A percentile compares a stretch with the other conserved stretches of the same genome.
phyloP scores from a whole-genome alignment of 2,888 invertebrate genomes.

The Melitaea athalia region DNA sequence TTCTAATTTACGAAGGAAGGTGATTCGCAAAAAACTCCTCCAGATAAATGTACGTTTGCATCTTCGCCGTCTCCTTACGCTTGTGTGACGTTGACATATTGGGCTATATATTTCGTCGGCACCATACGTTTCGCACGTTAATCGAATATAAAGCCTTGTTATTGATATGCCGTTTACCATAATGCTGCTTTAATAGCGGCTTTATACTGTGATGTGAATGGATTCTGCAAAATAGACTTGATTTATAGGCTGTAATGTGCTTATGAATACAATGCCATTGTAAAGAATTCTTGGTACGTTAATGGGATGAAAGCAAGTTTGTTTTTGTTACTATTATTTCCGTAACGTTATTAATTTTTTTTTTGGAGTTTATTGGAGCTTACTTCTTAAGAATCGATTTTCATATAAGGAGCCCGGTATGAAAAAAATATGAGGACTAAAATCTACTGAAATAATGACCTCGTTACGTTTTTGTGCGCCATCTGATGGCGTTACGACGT shows the following conservation, averaged over 20 bases:
- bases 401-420: too few species aligned
- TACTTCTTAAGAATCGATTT: too few species aligned
- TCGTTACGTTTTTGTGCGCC: too few species aligned
- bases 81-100: constrained; percentile 60
- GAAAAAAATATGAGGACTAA: too few species aligned
- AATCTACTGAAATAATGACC: too few species aligned
- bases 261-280: constrained; percentile 8
- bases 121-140: constrained; percentile 55
- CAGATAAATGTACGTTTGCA: constrained; percentile 47
- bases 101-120: constrained; percentile 52
- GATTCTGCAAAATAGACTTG: constrained; percentile 26
- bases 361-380: too few species aligned
- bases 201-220: constrained; percentile 27
- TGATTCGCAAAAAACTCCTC: constrained; percentile 21
- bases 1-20: constrained; percentile 16
- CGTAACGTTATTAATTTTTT: background rate
- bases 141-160: constrained; percentile 62
- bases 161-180: constrained; percentile 43
- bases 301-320: background rate
- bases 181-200: constrained; percentile 34
- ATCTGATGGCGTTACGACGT: too few species aligned
- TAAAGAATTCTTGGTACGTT: constrained; percentile 8
- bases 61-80: constrained; percentile 53
- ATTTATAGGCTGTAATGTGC: constrained; percentile 30
- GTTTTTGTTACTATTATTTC: background rate